Evolutionary conservation across 2,888 invertebrate genomes (phyloP).

Genomic region (Andrena bicolor): DNA sequence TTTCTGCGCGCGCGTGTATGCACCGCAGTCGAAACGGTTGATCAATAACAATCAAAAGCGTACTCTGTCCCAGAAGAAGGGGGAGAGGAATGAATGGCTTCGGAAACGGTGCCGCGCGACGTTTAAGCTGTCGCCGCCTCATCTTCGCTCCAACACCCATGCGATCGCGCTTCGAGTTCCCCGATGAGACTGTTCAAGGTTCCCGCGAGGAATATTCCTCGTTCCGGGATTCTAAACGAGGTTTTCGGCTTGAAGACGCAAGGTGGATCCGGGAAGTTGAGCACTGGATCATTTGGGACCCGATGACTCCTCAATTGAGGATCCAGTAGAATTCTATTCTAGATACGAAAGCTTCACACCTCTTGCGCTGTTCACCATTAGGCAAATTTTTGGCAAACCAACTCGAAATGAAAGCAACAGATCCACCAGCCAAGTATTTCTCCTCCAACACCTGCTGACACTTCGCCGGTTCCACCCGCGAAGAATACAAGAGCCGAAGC

Average conservation of each 20-base stretch:
- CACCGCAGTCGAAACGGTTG: slow-evolving; percentile 79
- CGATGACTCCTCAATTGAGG: neutral
- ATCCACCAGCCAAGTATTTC: neutral
- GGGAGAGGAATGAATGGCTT: slow-evolving; percentile 60
- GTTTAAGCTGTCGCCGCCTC: slow-evolving; percentile 40
- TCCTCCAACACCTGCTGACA: slow-evolving; percentile 34
- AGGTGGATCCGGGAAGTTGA: neutral
- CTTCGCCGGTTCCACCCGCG: slow-evolving; percentile 34
- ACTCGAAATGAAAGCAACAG: neutral
- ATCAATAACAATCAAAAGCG: slow-evolving; percentile 82
- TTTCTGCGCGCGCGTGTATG: slow-evolving; percentile 35
- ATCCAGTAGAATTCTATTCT: no score
- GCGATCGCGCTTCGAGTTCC: neutral
- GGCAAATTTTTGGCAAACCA: neutral
- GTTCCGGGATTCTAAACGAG: neutral
- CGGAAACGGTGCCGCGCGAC: slow-evolving; percentile 58
- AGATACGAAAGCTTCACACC: no score
- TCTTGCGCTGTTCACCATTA: neutral
- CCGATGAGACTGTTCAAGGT: neutral
- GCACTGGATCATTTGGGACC: neutral
- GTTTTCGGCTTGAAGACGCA: neutral
- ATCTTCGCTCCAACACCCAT: slow-evolving; percentile 27
- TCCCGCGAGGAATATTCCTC: neutral
- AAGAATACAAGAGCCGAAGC: neutral
- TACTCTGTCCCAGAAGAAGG: slow-evolving; percentile 58